A percentile compares a stretch with the other conserved stretches of the same genome.
Conservation (phyloP, 2,888 invertebrate species). For the Drosophila antonietae region DNA sequence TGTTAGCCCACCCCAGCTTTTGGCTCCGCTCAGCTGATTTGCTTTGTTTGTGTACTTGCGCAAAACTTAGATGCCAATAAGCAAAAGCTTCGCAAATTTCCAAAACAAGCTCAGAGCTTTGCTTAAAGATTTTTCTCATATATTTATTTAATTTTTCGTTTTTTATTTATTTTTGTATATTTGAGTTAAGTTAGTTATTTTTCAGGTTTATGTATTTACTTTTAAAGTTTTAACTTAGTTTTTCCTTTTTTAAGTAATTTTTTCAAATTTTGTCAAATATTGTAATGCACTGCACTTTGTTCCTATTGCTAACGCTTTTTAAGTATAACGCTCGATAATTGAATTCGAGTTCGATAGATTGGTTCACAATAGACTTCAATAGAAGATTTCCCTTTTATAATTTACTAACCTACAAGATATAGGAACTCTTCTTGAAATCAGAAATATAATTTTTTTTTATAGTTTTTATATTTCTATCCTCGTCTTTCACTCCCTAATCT, state of each 20-base stretch:
- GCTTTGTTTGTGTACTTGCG: conserved; percentile 72
- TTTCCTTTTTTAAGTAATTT: neutral
- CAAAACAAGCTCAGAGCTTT: conserved; percentile 22
- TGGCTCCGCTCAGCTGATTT: conserved; percentile 56
- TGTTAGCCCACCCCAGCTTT: conserved; percentile 41
- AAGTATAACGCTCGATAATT: neutral
- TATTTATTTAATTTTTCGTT: neutral
- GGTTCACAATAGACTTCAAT: neutral
- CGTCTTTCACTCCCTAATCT: neutral
- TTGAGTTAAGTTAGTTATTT: neutral
- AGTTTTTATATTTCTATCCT: neutral
- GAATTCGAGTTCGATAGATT: neutral
- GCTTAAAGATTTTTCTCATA: neutral
- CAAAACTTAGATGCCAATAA: conserved; percentile 40
- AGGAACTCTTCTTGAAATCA: neutral
- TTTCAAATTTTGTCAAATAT: neutral
- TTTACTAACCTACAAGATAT: neutral
- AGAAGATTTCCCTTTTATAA: neutral
- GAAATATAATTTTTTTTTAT: neutral
- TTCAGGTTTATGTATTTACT: neutral
- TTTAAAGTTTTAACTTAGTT: neutral
- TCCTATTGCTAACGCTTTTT: neutral
- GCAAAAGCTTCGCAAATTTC: conserved; percentile 40
- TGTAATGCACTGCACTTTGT: neutral
- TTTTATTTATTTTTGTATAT: neutral